These are phyloP conservation scores for Anolis sagrei DNA, from an alignment of 2,113 vertebrate species.

Conservation along the genomic window DNA sequence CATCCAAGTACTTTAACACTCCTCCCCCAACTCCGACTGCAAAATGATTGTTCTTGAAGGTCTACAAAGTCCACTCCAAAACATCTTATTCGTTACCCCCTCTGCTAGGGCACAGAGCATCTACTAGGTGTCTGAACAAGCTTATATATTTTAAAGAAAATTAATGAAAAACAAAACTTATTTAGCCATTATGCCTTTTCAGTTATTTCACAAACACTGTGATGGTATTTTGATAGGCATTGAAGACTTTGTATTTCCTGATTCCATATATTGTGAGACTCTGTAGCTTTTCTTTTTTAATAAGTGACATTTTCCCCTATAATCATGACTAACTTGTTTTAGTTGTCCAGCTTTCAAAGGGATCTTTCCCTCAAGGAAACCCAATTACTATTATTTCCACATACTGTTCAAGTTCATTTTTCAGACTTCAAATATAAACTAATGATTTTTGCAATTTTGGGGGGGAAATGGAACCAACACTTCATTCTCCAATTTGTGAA, in stretches of 20 bases:
- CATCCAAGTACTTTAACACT: too few relatives aligned
- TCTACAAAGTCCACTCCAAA: neutral
- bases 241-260: neutral
- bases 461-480: neutral
- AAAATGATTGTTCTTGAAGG: neutral
- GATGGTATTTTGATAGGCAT: neutral
- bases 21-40: too few relatives aligned
- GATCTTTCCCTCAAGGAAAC: neutral
- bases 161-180: neutral
- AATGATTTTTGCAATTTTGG: conserved; percentile 6
- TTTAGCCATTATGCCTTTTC: neutral
- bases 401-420: neutral
- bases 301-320: neutral
- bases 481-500: conserved; percentile 16
- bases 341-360: neutral
- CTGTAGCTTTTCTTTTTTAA: neutral
- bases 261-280: neutral
- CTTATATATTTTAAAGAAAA: neutral
- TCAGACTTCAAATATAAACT: conserved; percentile 1
- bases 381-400: neutral
- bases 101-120: too few relatives aligned
- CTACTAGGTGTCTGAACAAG: neutral
- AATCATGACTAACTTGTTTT: neutral
- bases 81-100: neutral
- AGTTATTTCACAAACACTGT: neutral